Base-by-base conservation (phyloP, 2,888 invertebrate species). In the Volucella inanis region DNA sequence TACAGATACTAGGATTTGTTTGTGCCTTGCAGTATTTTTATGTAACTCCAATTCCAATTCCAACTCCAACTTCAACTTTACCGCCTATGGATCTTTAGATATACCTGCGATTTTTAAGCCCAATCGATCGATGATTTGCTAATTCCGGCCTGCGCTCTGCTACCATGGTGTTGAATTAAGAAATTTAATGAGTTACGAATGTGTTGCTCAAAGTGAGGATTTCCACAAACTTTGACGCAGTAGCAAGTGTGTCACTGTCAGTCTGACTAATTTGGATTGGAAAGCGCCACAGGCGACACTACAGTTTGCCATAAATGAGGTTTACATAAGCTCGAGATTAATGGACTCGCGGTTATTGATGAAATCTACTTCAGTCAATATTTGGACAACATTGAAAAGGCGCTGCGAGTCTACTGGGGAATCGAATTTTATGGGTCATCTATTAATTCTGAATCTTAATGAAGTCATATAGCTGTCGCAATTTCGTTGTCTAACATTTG, bases 311-410 rank as follows among this genome's bases (percentile, higher is more conserved):
- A 72, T 61, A 54, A 72, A 62, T 57, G 47, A 47, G 38, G 15
- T 38, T 54, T 72, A 47, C 61, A 49, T 49, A 59, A 61, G 61
- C n/a, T 3, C 10, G 15, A 54, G 62, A 64, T 62, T 72, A 72
- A 72, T 72, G 72, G 47, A 62, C 15, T 38, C 47, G 47, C 54
- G 38, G 47, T 52, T 72, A 62, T 54, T 64, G 72, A 72, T 62
- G 62, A 62, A 72, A 62, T 54, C 4, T 45, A 18, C 54, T 54
- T n/a, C 12, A 62, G 62, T 47, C 54, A 61, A 18, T 31, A 31
- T 31, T 31, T 31, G 31, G 31, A 6, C 45, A 11, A 43, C n/a
- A 22, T 41, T n/a, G 61, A 18, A 8, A 15, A 61, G 61, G 61
- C 61, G 61, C 45, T 43, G 61, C 6, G 0, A 4, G 1, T 6